Conservation (phyloP, 2,113 vertebrate species). For the Greenwoodochromis staneri region DNA sequence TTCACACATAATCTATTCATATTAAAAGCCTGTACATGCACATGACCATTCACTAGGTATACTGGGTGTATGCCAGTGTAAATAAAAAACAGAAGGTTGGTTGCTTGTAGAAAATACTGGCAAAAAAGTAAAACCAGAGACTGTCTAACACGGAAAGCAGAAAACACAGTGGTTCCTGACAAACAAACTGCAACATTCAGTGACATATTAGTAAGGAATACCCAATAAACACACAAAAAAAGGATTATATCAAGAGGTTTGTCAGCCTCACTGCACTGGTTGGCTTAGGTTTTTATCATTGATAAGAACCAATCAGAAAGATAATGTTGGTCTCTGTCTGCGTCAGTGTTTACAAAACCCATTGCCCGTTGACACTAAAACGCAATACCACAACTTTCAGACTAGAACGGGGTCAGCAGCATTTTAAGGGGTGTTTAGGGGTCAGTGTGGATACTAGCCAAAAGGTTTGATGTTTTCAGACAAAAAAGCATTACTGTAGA, state of each 20-base stretch:
- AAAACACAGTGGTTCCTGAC: neutral
- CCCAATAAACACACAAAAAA: neutral
- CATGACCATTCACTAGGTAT: neutral
- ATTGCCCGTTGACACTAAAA: neutral
- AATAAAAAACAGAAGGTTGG: neutral
- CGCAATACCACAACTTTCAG: neutral
- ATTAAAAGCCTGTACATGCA: neutral
- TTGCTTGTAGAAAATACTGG: neutral
- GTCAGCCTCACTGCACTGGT: neutral
- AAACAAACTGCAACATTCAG: neutral
- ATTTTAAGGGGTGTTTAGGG: neutral
- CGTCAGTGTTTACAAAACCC: neutral
- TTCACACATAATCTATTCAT: neutral
- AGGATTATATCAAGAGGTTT: neutral
- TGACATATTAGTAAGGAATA: neutral
- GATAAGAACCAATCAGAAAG: neutral
- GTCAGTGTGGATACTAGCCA: neutral
- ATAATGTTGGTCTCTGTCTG: neutral
- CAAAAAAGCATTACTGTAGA: neutral
- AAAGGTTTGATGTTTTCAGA: neutral
- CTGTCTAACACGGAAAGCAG: neutral
- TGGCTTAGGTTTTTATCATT: neutral
- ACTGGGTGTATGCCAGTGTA: neutral
- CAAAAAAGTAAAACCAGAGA: neutral
- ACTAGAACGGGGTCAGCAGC: neutral